These are phyloP conservation scores for Lamprologus speciosus DNA, from an alignment of 2,113 vertebrate species.

Conservation along the genomic window DNA sequence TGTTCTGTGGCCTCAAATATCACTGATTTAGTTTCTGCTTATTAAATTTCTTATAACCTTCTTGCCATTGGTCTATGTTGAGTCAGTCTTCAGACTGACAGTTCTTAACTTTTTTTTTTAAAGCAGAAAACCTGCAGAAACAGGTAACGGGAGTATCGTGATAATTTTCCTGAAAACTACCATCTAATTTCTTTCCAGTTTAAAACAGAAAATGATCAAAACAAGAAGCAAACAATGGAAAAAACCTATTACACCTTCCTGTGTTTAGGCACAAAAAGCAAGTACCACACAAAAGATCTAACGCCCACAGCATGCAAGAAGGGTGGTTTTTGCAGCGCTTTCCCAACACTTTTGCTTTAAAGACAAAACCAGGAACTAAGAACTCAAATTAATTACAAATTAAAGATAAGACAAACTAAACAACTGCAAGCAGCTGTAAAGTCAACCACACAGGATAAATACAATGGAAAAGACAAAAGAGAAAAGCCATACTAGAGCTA, in stretches of 20 bases:
- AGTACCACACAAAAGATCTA: background rate
- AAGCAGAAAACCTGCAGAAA: background rate
- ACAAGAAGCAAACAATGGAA: background rate
- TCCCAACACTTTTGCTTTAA: background rate
- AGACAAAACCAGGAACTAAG: background rate
- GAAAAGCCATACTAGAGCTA: background rate
- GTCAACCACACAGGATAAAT: background rate
- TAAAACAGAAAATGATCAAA: background rate
- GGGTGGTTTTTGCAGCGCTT: background rate
- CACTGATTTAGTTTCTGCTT: background rate
- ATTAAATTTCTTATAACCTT: background rate
- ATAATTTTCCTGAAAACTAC: background rate
- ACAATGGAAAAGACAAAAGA: background rate
- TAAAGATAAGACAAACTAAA: background rate
- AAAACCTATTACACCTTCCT: fast-evolving
- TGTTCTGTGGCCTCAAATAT: background rate
- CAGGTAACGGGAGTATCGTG: background rate
- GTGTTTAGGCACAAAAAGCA: background rate
- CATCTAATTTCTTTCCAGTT: background rate
- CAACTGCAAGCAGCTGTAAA: background rate
- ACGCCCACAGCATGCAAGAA: background rate
- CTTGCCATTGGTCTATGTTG: background rate
- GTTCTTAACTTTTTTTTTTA: background rate
- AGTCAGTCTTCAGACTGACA: background rate
- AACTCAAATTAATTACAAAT: background rate